A percentile compares a stretch with the other conserved stretches of the same genome.
Conservation (phyloP, 35 echinoderm and acorn worm species). For the Amphiura filiformis region DNA sequence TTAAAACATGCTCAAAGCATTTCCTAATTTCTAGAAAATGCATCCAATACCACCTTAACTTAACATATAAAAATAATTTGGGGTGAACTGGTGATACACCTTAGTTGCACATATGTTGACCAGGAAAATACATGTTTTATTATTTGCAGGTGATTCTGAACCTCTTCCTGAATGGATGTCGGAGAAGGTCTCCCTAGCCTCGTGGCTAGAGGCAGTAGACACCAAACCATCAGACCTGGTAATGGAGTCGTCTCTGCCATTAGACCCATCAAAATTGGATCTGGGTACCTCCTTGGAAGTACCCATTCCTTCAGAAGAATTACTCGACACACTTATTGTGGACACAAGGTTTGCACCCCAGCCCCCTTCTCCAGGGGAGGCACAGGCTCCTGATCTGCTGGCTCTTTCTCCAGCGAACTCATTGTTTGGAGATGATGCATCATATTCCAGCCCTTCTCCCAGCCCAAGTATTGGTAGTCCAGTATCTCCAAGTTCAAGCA, state of each 20-base stretch:
- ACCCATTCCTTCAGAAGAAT: constrained; percentile 32
- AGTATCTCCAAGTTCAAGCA: neutral
- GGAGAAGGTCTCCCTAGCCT: constrained; percentile 62
- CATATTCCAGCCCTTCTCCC: neutral
- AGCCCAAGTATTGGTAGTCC: constrained; percentile 12
- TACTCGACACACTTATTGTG: constrained; percentile 30
- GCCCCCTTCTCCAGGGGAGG: constrained; percentile 35
- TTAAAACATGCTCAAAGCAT: too few species aligned
- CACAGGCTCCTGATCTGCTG: constrained; percentile 23
- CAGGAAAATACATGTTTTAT: too few species aligned
- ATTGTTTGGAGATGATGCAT: neutral
- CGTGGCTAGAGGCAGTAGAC: constrained; percentile 66
- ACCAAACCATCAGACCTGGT: constrained; percentile 46
- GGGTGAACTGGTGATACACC: too few species aligned
- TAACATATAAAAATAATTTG: too few species aligned
- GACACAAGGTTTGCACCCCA: constrained; percentile 17
- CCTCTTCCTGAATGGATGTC: constrained; percentile 97
- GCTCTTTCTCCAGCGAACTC: constrained; percentile 47
- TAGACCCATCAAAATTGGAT: neutral
- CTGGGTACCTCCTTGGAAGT: neutral
- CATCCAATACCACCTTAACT: too few species aligned
- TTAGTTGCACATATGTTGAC: too few species aligned
- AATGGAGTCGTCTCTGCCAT: constrained; percentile 20
- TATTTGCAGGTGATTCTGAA: constrained; percentile 48
- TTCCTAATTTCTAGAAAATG: too few species aligned